Percentiles rank a stretch among this genome's conserved stretches.
Evolutionary conservation across 2,888 invertebrate species (phyloP).

Genomic region (Serrognathus titanus): DNA sequence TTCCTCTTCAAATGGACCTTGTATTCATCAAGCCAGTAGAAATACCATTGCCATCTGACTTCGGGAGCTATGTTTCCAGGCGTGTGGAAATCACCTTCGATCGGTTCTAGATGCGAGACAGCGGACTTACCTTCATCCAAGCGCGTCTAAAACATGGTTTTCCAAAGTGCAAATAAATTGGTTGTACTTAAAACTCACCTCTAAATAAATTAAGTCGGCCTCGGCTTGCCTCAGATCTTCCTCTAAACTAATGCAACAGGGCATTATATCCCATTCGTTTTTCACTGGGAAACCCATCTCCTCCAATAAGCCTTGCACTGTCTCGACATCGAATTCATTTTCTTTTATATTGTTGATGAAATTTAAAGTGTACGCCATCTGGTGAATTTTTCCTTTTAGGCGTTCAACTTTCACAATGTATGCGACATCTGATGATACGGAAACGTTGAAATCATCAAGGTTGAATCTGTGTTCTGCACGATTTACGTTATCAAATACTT

Average conservation of each 20-base stretch:
- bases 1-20: constrained; percentile 21
- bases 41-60: constrained; percentile 42
- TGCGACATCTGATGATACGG: background rate
- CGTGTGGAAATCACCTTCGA: constrained; percentile 23
- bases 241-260: background rate
- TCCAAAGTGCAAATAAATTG: background rate
- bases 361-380: background rate
- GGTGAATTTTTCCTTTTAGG: background rate
- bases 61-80: constrained; percentile 31
- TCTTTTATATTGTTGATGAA: background rate
- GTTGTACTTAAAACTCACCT: too few relatives aligned
- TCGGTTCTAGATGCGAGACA: background rate
- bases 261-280: background rate
- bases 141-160: constrained; percentile 12
- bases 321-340: background rate
- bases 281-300: background rate
- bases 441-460: background rate
- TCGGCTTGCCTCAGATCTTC: background rate
- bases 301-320: background rate
- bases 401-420: background rate
- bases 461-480: background rate
- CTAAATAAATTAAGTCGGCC: too few relatives aligned
- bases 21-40: constrained; percentile 35
- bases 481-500: background rate
- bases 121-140: constrained; percentile 16